A percentile compares a stretch with the other conserved stretches of the same genome.
Conservation (phyloP, 2,797 vertebrate species). For the Melopsittacus undulatus region DNA sequence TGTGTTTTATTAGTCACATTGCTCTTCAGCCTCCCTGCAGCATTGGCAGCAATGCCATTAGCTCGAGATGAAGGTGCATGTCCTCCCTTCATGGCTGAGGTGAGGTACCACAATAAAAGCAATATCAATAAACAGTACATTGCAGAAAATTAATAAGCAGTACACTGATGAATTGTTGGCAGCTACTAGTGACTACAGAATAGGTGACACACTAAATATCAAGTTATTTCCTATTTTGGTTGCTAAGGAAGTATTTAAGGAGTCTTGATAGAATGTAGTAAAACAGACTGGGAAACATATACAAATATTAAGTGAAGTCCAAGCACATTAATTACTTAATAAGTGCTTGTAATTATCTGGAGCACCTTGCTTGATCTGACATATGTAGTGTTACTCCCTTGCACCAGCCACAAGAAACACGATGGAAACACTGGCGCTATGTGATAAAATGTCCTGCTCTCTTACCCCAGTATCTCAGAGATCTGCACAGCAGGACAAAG, state of each 20-base stretch:
- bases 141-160: constrained; percentile 48
- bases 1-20: constrained; percentile 54
- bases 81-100: constrained; percentile 54
- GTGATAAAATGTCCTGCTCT: not conserved
- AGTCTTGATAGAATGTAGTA: not conserved
- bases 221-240: not conserved
- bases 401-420: not conserved
- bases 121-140: constrained; percentile 38
- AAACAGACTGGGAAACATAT: not conserved
- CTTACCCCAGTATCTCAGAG: not conserved
- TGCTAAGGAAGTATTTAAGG: not conserved
- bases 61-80: constrained; percentile 25
- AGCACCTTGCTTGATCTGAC: not conserved
- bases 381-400: not conserved
- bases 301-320: not conserved
- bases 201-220: not conserved
- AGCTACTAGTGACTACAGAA: constrained; percentile 1
- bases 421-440: not conserved
- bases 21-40: constrained; percentile 64
- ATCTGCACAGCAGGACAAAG: not conserved
- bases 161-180: not conserved
- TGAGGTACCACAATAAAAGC: constrained; percentile 40
- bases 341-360: not conserved
- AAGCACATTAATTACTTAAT: not conserved
- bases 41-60: constrained; percentile 54